Percentiles rank a stretch among this genome's conserved stretches.
Conservation (phyloP, 2,888 invertebrate species). For the Eupithecia pulchellata region DNA sequence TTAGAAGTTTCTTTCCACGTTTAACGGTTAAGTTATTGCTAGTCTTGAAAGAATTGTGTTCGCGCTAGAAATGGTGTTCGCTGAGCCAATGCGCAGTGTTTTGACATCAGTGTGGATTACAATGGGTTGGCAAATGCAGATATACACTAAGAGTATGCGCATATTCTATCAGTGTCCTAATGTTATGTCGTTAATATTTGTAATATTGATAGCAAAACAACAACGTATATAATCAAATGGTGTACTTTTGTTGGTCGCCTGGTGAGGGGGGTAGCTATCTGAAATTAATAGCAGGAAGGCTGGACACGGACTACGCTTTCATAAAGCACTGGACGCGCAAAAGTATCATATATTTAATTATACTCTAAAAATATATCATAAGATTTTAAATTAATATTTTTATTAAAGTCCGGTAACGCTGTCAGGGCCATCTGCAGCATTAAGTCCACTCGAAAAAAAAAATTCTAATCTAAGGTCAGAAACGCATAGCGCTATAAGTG, state of each 20-base stretch:
- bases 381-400: too few species aligned
- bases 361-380: too few species aligned
- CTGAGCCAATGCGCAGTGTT: not conserved
- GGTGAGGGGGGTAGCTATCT: too few species aligned
- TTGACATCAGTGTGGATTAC: not conserved
- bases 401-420: too few species aligned
- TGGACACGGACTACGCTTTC: too few species aligned
- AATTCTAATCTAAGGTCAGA: too few species aligned
- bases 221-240: not conserved
- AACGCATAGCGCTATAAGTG: too few species aligned
- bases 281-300: too few species aligned
- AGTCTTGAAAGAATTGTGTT: not conserved
- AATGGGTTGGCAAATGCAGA: constrained; percentile 2
- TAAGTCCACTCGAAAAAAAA: too few species aligned
- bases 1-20: constrained; percentile 2
- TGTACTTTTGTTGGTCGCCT: not conserved
- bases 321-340: too few species aligned
- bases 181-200: not conserved
- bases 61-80: not conserved
- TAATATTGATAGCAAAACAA: not conserved
- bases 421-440: too few species aligned
- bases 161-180: not conserved
- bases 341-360: too few species aligned
- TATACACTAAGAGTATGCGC: not conserved
- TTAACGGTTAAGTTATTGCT: not conserved